phyloP scores from a whole-genome alignment of 1,140 invertebrate genomes.

The Bombus huntii region DNA sequence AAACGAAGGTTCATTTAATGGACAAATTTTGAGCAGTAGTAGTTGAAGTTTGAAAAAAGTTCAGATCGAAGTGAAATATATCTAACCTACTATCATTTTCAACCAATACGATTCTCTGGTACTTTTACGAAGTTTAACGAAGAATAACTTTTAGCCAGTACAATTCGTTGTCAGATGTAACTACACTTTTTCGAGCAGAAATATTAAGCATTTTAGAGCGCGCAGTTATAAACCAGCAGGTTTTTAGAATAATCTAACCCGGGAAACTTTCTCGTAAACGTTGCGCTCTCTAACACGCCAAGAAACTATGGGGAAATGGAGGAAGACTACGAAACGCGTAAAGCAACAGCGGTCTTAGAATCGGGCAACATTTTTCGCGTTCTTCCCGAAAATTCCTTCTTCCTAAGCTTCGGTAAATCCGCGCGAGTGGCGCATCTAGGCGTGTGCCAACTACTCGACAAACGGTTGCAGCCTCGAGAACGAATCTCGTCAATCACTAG shows the following conservation, averaged over 20 bases:
- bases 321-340: neutral
- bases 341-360: neutral
- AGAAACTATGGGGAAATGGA: neutral
- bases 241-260: constrained; percentile 6
- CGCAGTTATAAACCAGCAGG: too few species aligned
- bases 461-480: constrained; percentile 22
- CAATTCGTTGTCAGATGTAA: too few species aligned
- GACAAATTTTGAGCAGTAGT: neutral
- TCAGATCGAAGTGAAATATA: neutral
- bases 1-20: neutral
- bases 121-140: too few species aligned
- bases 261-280: constrained; percentile 1
- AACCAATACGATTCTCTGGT: too few species aligned
- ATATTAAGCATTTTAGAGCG: neutral
- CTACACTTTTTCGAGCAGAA: neutral
- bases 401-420: neutral
- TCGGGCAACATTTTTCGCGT: neutral
- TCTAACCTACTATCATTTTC: neutral
- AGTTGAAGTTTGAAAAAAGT: too few species aligned
- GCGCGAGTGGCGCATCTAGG: neutral
- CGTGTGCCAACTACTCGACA: neutral
- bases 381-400: neutral
- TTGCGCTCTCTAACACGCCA: neutral
- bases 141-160: neutral
- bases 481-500: constrained; percentile 43